Evolutionary conservation across 2,888 invertebrate genomes (phyloP), one percentile per base, ranked within the genome.

Genomic region (Eristalinus aeneus): DNA sequence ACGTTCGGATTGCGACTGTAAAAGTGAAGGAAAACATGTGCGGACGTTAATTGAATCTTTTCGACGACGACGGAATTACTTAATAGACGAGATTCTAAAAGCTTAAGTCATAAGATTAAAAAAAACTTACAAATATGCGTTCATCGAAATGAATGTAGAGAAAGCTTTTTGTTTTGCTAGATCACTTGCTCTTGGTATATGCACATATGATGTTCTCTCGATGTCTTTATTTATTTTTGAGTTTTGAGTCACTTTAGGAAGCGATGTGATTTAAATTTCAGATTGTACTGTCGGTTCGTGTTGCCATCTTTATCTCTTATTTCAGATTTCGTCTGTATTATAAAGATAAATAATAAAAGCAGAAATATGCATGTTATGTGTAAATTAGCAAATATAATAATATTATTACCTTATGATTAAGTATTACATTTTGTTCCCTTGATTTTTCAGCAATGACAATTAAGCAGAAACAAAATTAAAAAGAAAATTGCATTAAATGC

Each of bases 1-100:
- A 46, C 65, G 61, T 34, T 84, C 75, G 56, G 54, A 72, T 65
- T 61, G 46, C 67, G 80, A 80, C 80, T 84, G 64, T 56, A 61
- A 75, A 61, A 39, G 67, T 39, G 60, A 75, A 80, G 60, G 56
- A 84, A 75, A 67, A 16, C 69, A 75, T 84, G 75, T 46, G 80
- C 67, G 80, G 84, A 80, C 80, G 75, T 63, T 80, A 76, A 84
- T 80, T 76, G 80, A 72, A 71, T 65, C 56, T 67, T 56, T 67
- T 74, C 32, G 71, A n/a, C n/a, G n/a, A n/a, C 65, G 69, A 71
- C 54, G 75, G 71, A 74, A 79, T 56, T 58, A 78, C 60, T 60
- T 54, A 75, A 61, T 61, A 61, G 74, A 74, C 79, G 54, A 67
- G 56, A 34, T 61, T 65, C 79, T 36, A 22, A 84, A 84, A 84